Conservation (phyloP, 2,888 invertebrate genomes). For the Papilio protenor region DNA sequence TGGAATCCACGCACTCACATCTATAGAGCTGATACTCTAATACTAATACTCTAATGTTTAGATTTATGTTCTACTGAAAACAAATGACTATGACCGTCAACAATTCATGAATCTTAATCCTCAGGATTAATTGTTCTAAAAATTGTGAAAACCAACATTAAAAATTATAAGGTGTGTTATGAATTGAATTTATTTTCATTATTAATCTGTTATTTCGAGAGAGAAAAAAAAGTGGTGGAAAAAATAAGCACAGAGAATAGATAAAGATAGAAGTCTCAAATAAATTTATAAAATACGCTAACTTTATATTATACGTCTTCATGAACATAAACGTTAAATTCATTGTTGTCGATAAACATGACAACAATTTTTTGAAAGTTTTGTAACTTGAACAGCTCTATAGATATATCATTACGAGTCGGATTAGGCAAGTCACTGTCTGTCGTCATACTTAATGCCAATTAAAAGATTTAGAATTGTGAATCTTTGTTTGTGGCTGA, state of each 20-base stretch:
- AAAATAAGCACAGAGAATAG: too few relatives aligned
- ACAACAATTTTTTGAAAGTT: background rate
- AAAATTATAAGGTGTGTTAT: background rate
- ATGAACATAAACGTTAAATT: background rate
- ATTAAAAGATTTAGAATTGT: slow-evolving; percentile 83
- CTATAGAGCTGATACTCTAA: slow-evolving; percentile 61
- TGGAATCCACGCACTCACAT: slow-evolving; percentile 68
- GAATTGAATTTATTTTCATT: background rate
- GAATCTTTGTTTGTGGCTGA: slow-evolving; percentile 80
- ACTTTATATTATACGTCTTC: too few relatives aligned
- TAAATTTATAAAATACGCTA: too few relatives aligned
- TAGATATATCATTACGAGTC: slow-evolving; percentile 65
- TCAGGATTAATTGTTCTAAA: too few relatives aligned
- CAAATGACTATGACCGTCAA: background rate
- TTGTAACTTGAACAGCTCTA: slow-evolving; percentile 54
- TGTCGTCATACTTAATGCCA: slow-evolving; percentile 83
- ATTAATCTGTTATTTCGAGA: background rate
- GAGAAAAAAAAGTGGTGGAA: background rate
- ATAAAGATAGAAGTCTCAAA: too few relatives aligned
- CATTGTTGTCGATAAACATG: background rate
- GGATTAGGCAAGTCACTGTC: slow-evolving; percentile 82
- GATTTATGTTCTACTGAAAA: slow-evolving; percentile 20
- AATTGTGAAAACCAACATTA: background rate
- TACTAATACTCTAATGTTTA: slow-evolving; percentile 49
- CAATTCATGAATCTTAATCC: background rate